Base-by-base conservation (phyloP, 2,797 vertebrate species). In the Sebastes itinus region DNA sequence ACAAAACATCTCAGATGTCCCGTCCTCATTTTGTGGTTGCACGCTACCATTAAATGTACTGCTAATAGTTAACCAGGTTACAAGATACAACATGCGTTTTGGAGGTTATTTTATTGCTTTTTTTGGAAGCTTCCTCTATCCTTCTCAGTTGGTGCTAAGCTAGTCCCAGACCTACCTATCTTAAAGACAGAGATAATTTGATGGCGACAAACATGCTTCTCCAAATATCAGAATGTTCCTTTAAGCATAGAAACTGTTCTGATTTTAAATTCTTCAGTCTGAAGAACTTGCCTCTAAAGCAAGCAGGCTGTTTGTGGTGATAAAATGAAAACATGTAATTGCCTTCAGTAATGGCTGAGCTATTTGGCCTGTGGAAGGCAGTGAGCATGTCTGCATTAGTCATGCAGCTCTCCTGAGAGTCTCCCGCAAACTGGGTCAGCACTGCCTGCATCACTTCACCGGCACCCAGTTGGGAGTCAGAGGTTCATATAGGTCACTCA, bases 401-500 rank as follows among this genome's bases (percentile, higher is more conserved):
- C 90, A 90, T 79, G 70, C 89, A 80, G 58, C 75, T 87, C 84
- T 88, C 67, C 58, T 72, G 49, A 82, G 79, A 83, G 66, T 85
- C 80, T 84, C 77, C 64, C 68, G 55, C 69, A 72, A 88, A 88
- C 61, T 90, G 82, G 83, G 83, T 92, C 89, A 90, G 71, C 16
- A 2, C 18, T 62, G 72, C 42, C 74, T 85, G 74, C 59, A 4
- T 86, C 81, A 76, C 27, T 77, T 66, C 75, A 65, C 49, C 54
- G 75, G 70, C 77, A 58, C 72, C 30, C 82, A 77, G 35, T 56
- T 65, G 52, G 30, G 67, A 77, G 28, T 46, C 35, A 64, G 23
- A 22, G 16, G 61, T 56, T 83, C 62, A 60, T 76, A 28, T 64
- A 62, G 74, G 72, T 72, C 71, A 62, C 11, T 49, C n/a, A 12